Percentiles rank a stretch among this genome's conserved stretches.
Evolutionary conservation across 2,797 vertebrate species (phyloP).

Genomic region (Euthynnus affinis): DNA sequence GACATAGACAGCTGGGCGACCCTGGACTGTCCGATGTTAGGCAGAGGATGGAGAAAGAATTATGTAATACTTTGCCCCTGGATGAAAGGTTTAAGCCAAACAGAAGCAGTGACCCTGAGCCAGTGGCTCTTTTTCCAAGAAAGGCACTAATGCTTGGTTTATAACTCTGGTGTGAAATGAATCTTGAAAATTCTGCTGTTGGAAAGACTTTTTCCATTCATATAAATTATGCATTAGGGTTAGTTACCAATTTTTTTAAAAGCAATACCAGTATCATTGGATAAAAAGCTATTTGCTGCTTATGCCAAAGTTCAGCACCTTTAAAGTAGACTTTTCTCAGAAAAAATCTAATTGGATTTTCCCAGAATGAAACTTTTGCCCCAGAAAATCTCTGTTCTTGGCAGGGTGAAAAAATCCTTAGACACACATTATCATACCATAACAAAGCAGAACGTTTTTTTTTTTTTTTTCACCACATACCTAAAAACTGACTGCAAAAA

Average conservation of each 20-base stretch:
- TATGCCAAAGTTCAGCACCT: not conserved
- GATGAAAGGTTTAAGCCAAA: constrained; percentile 48
- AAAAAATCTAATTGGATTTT: not conserved
- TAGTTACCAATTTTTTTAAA: not conserved
- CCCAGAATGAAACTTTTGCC: not conserved
- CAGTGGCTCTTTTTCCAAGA: constrained; percentile 37
- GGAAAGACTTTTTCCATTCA: constrained; percentile 8
- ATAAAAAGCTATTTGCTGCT: not conserved
- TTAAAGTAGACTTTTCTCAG: not conserved
- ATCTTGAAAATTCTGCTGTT: constrained; percentile 5
- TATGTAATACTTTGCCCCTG: constrained; percentile 57
- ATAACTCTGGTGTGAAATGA: constrained; percentile 22
- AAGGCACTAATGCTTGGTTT: constrained; percentile 34
- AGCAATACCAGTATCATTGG: not conserved
- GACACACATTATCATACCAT: too few species aligned
- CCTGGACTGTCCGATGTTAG: constrained; percentile 42
- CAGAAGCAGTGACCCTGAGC: constrained; percentile 50
- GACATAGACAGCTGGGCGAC: constrained; percentile 50
- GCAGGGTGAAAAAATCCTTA: not conserved
- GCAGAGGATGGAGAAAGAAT: constrained; percentile 52
- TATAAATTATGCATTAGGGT: not conserved
- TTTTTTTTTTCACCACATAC: not conserved
- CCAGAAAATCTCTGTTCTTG: not conserved
- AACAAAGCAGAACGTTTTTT: not conserved
- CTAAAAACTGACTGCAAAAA: not conserved